A percentile compares a stretch with the other conserved stretches of the same genome.
phyloP scores from a whole-genome alignment of 2,113 vertebrate genomes.

The Austrofundulus limnaeus region DNA sequence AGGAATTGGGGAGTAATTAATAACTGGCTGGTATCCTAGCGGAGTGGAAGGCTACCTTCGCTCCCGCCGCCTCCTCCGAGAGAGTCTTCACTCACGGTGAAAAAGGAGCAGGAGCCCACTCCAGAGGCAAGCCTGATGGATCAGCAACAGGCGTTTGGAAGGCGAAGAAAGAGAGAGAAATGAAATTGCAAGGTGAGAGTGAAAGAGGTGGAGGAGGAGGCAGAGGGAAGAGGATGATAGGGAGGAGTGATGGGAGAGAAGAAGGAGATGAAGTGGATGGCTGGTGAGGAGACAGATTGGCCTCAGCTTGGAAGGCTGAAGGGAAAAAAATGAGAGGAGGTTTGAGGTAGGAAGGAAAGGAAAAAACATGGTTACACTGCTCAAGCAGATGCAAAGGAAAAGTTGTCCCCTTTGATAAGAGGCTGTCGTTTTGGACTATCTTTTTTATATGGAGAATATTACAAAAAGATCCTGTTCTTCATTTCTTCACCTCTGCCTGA shows the following conservation, averaged over 20 bases:
- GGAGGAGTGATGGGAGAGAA: conserved; percentile 49
- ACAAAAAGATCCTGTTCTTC: conserved; percentile 35
- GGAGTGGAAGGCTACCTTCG: conserved; percentile 53
- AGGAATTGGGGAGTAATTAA: conserved; percentile 73
- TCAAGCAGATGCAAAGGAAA: conserved; percentile 17
- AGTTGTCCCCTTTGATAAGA: conserved; percentile 28
- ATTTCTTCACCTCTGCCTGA: conserved; percentile 63
- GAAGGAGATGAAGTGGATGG: conserved; percentile 65
- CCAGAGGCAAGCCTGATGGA: conserved; percentile 51
- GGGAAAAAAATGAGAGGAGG: conserved; percentile 24
- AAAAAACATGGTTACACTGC: conserved; percentile 13
- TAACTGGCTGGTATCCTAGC: conserved; percentile 62
- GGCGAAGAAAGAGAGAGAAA: conserved; percentile 40
- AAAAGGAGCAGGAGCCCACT: conserved; percentile 51
- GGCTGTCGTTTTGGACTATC: conserved; percentile 21
- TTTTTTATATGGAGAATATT: conserved; percentile 28
- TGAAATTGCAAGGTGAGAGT: conserved; percentile 47
- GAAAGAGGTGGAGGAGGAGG: conserved; percentile 30
- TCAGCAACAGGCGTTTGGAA: conserved; percentile 63
- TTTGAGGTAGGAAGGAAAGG: conserved; percentile 3
- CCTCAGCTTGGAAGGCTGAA: conserved; percentile 30
- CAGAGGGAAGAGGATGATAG: conserved; percentile 42
- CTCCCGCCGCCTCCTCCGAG: conserved; percentile 32
- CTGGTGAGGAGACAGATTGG: conserved; percentile 55
- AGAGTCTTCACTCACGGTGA: conserved; percentile 60